Evolutionary conservation across 1,140 invertebrate genomes (phyloP), one percentile per base, ranked within the genome.

Genomic region (Drosophila triauraria): DNA sequence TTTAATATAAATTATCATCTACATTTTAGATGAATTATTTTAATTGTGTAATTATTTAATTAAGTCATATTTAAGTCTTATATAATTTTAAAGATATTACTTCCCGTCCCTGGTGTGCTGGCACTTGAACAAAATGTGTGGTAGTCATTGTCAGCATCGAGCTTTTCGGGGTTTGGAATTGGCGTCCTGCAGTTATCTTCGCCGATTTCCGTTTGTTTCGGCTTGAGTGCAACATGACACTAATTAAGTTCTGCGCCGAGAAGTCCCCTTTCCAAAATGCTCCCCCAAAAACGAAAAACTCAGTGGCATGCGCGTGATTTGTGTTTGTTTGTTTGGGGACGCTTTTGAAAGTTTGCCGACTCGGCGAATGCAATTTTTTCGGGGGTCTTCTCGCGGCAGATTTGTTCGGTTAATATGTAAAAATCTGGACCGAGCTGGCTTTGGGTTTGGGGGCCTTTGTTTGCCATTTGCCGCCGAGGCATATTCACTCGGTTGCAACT

Each of bases 341-440:
- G 64, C 62, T 65, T 65, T 87, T 87, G 72, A 42, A 90, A 82
- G 67, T 90, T 85, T 91, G 85, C 85, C 85, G 84, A 78, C 84
- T 38, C 6, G 13, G 40, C 27, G 54, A 80, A 50, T 65, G 59
- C 75, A 42, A 46, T 71, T 69, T 61, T 69, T 77, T 70, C 62
- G 53, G 65, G 58, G 46, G 4, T 65, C 80, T 85, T 74, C 47
- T 81, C 63, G 74, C 63, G 75, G 64, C 68, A 90, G 82, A 90
- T 90, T 90, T 91, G 78, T 90, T 88, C 72, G 59, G 84, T 83
- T 78, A 80, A 80, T 87, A 87, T 87, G 79, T 82, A 87, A 86
- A 86, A 79, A 79, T 86, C 59, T 77, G 40, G 47, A 54, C 58
- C 57, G 38, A 42, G 13, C 53, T 50, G 56, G 53, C 20, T 27